Base-by-base conservation (phyloP, 2,113 vertebrate genomes). In the Ranitomeya variabilis region DNA sequence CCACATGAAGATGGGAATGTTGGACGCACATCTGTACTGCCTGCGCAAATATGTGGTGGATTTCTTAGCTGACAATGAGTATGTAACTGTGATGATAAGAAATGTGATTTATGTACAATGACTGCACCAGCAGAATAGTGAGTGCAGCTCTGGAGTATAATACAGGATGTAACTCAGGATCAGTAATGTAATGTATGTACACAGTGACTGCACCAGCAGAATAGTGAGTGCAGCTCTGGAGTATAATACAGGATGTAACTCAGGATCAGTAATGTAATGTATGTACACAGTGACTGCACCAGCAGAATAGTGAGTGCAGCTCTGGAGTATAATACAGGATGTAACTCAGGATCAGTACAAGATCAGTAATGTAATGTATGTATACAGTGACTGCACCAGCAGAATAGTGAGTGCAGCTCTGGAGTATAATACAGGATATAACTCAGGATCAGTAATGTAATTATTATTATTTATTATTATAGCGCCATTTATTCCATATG, bases 1-100 rank as follows among this genome's bases (percentile, higher is more conserved):
- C 94, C 96, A 95, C 91, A 97, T 99, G 92, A 98, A 96, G 92
- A 98, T 97, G 14, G 97, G 96, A 45, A 96, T 99, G 0, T 94
- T 97, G 92, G 98, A 99, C 31, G 98, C 98, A 89, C 98, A 99
- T 91, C 97, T 99, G 85, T 99, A 99, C 94, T 99, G 98, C 91
- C 93, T 99, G 93, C 99, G 97, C 94, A 99, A 97, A 94, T 97
- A 96, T 0, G 96, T 99, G 82, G 94, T 99, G 87, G 97, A 99
- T 91, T 99, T 99, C 91, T 94, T 99, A 57, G 93, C 94, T 73
- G 96, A 97, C 91, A 98, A 99, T 94, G 97, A 95, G 98, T 99
- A 95, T 95, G 96, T 89, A 76, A 12, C 4, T n/a, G 9, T 45
- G 37, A 45, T 3, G 37, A 45, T 45, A 45, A 45, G 37, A 45